Evolutionary conservation across 2,888 invertebrate genomes (phyloP).

Genomic region (Tortricodes alternella): DNA sequence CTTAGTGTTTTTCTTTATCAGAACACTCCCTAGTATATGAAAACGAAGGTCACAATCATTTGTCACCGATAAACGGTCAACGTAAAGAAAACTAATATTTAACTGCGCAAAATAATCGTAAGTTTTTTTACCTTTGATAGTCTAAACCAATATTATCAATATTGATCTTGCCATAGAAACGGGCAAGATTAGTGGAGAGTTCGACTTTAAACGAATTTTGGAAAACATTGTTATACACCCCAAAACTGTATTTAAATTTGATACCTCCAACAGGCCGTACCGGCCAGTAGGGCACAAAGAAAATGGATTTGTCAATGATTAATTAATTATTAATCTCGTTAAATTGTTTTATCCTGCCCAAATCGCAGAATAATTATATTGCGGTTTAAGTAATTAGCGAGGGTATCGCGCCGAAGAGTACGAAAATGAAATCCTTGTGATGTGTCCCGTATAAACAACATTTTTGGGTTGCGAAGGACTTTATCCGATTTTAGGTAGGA

Average conservation of each 20-base stretch:
- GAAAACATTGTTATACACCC: neutral
- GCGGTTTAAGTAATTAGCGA: conserved; percentile 28
- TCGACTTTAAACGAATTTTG: neutral
- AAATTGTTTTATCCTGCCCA: conserved; percentile 21
- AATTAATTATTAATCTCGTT: conserved; percentile 28
- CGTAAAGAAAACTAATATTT: too few relatives aligned
- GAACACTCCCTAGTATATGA: too few relatives aligned
- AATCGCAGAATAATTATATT: conserved; percentile 27
- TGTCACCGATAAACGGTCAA: too few relatives aligned
- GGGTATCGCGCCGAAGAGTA: conserved; percentile 9
- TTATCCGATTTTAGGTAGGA: conserved; percentile 20
- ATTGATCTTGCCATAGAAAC: too few relatives aligned
- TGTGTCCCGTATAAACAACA: conserved; percentile 20
- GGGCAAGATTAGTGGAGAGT: neutral
- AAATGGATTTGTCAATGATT: conserved; percentile 27
- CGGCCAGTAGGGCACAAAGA: conserved; percentile 7
- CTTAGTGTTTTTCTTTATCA: too few relatives aligned
- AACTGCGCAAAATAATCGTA: too few relatives aligned
- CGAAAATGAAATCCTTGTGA: conserved; percentile 9
- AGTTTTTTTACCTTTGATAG: too few relatives aligned
- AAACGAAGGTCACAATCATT: too few relatives aligned
- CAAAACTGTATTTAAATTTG: neutral
- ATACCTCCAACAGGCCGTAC: neutral
- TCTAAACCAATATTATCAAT: too few relatives aligned
- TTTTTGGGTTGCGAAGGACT: neutral